Evolutionary conservation across 2,888 invertebrate species (phyloP).

Genomic region (Ctena decussata): DNA sequence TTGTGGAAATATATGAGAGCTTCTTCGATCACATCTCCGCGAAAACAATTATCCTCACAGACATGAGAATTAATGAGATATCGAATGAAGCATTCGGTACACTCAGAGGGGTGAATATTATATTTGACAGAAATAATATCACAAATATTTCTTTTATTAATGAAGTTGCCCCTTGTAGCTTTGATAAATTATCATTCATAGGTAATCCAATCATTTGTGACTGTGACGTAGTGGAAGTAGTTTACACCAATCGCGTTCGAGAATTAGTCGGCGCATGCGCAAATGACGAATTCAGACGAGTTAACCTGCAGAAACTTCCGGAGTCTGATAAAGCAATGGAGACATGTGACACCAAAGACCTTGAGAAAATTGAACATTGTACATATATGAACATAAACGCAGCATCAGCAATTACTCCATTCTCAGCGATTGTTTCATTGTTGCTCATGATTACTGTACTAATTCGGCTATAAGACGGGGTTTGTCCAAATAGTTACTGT

Average conservation of each 20-base stretch:
- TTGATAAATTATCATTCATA: conserved; percentile 52
- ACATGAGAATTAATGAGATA: conserved; percentile 51
- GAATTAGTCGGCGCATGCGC: conserved; percentile 55
- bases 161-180: conserved; percentile 45
- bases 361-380: conserved; percentile 38
- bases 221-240: conserved; percentile 54
- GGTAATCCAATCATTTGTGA: conserved; percentile 59
- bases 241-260: conserved; percentile 40
- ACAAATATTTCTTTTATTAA: conserved; percentile 62
- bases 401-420: background rate
- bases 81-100: conserved; percentile 50
- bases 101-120: conserved; percentile 40
- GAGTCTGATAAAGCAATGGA: conserved; percentile 25
- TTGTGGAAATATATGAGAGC: conserved; percentile 49
- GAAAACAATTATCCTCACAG: conserved; percentile 37
- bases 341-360: conserved; percentile 42
- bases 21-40: conserved; percentile 57
- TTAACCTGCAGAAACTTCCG: conserved; percentile 37
- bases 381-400: background rate
- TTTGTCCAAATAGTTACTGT: too few relatives aligned
- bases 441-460: background rate
- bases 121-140: conserved; percentile 59
- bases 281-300: conserved; percentile 37
- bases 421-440: background rate
- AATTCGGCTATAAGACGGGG: background rate